Evolutionary conservation across 2,888 invertebrate genomes (phyloP).

Genomic region (Chymomyza procnemis): DNA sequence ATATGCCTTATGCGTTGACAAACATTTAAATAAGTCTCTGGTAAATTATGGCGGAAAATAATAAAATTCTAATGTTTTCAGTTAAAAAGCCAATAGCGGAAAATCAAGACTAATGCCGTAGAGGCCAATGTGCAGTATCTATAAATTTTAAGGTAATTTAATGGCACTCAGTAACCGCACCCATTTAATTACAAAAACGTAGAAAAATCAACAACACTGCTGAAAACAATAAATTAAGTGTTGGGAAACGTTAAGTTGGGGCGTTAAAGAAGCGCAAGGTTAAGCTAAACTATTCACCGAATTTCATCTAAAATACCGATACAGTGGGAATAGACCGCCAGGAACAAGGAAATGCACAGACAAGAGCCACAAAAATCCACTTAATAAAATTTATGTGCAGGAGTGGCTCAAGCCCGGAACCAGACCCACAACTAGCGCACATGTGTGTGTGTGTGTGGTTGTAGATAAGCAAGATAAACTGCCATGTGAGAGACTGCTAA

Average conservation of each 20-base stretch:
- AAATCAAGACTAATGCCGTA: constrained; percentile 69
- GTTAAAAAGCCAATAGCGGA: constrained; percentile 27
- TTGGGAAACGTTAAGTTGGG: constrained; percentile 5
- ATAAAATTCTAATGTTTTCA: constrained; percentile 14
- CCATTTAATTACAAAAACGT: constrained; percentile 64
- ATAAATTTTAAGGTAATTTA: constrained; percentile 48
- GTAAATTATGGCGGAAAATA: constrained; percentile 12
- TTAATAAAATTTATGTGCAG: constrained; percentile 73
- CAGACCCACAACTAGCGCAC: constrained; percentile 39
- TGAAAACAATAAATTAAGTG: constrained; percentile 65
- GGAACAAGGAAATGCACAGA: constrained; percentile 16
- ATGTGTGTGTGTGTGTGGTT: background rate
- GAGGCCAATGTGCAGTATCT: background rate
- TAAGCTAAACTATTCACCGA: constrained; percentile 69
- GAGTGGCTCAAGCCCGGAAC: constrained; percentile 52
- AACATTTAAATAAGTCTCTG: constrained; percentile 25
- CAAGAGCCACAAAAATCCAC: constrained; percentile 61
- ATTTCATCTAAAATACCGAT: constrained; percentile 75
- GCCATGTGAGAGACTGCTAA: constrained; percentile 14
- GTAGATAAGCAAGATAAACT: constrained; percentile 56
- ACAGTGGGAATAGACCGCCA: constrained; percentile 17
- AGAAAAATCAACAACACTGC: constrained; percentile 41
- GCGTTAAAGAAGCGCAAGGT: background rate
- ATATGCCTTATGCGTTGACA: constrained; percentile 11
- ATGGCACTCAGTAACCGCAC: constrained; percentile 54